Evolutionary conservation across 2,888 invertebrate genomes (phyloP), one percentile per base, ranked within the genome.

Genomic region (Eristalis intricaria): DNA sequence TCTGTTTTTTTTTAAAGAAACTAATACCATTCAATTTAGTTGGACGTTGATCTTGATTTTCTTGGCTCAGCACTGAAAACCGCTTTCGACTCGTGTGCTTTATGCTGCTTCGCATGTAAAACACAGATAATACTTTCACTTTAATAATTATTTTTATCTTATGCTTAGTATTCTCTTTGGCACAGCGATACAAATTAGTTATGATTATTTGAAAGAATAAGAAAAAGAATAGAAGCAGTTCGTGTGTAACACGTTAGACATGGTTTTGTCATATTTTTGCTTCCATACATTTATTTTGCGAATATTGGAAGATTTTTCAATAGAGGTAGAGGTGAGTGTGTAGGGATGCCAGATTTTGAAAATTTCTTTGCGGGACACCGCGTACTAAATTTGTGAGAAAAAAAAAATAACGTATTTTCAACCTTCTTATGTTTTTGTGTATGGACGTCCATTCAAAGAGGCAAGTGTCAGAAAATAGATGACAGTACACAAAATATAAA

Each of bases 41-140:
- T 73, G 40, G 60, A 11, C 73, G 43, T 68, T 70, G 40, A 60
- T 81, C 43, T 13, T 56, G 13, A 58, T 69, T 60, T 74, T 75
- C 43, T 66, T 43, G 38, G 29, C 23, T 68, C 1, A 50, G 50
- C 50, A 50, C 50, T 50, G 7, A 19, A 43, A 19, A 19, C 50
- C 50, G 40, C 40, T 75, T 40, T 71, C 22, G 35, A 19, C 66
- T 66, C 19, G 38, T 66, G 66, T 75, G 65, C 43, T 19, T 60
- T 76, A 81, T 68, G 70, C 69, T 80, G 56, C 64, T 64, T 79
- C 58, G 58, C 58, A 63, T 63, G 22, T 43, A 61, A 61, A 74
- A 77, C 50, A 7, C 60, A 61, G 61, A 68, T 43, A 76, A 71
- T 71, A 73, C 82, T 82, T 85, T 85, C 85, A 85, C 85, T 85